Evolutionary conservation across 2,797 vertebrate genomes (phyloP).

Genomic region (Chelidonichthys spinosus): DNA sequence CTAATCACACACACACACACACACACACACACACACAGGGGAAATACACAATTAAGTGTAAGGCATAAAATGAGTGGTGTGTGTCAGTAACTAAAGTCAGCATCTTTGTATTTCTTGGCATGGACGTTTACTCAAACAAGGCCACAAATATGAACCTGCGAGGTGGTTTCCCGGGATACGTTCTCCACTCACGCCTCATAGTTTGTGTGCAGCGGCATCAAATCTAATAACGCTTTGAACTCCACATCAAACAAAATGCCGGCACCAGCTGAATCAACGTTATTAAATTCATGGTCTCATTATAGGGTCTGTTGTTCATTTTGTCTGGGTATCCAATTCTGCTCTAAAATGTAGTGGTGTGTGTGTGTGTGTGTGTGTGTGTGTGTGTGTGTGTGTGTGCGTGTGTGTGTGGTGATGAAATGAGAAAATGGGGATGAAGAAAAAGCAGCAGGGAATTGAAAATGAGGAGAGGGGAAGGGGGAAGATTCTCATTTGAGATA

Average conservation of each 20-base stretch:
- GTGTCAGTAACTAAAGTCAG: conserved; percentile 6
- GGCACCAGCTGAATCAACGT: conserved; percentile 38
- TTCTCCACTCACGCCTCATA: conserved; percentile 28
- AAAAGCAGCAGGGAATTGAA: conserved; percentile 69
- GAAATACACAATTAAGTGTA: conserved; percentile 24
- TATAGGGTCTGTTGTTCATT: conserved; percentile 63
- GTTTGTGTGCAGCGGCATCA: conserved; percentile 51
- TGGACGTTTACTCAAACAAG: conserved; percentile 16
- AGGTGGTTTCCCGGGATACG: conserved; percentile 24
- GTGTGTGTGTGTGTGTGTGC: not conserved
- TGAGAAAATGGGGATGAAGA: conserved; percentile 61
- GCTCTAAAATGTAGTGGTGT: conserved; percentile 35
- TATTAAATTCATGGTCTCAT: conserved; percentile 69
- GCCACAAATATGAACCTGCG: conserved; percentile 4
- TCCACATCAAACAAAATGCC: conserved; percentile 65
- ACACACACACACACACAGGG: not conserved
- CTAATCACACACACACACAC: conserved; percentile 2
- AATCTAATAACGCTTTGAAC: conserved; percentile 66
- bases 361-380: conserved; percentile 12
- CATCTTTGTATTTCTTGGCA: conserved; percentile 26
- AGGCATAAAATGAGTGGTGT: conserved; percentile 12
- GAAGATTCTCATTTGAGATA: conserved; percentile 79
- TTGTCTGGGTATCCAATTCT: conserved; percentile 42
- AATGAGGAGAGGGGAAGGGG: conserved; percentile 53
- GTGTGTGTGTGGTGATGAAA: conserved; percentile 42